Evolutionary conservation across 2,113 vertebrate genomes (phyloP), one percentile per base, ranked within the genome.

Genomic region (Labrus mixtus): DNA sequence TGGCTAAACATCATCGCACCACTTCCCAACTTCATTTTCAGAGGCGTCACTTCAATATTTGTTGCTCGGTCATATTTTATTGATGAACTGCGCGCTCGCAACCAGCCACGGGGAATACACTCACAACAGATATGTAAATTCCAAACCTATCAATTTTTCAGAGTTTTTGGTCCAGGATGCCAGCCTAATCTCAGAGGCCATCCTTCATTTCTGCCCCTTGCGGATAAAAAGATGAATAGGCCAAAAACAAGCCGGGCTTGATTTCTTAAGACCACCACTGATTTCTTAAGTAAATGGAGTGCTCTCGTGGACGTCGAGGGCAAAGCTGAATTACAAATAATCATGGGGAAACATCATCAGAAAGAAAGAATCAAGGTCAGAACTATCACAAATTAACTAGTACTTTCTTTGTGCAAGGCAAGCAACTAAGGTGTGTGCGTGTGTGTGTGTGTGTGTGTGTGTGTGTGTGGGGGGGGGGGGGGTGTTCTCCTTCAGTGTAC

Each of bases 291-390:
- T 67, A 83, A 83, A 84, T 79, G 66, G 74, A 85, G 53, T 63
- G 46, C 61, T 80, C 70, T 60, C 59, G 43, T 6, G 79, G 66
- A 59, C 9, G 65, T 75, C 73, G 68, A 90, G 88, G 89, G 68
- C 85, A 78, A 69, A 83, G 81, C 81, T 74, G 85, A 84, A 89
- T 89, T 86, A 72, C 71, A 88, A 87, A 91, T 89, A 90, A 88
- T 89, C 68, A 82, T 54, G 75, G 55, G 76, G 80, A 81, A 82
- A 85, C 72, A 73, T 86, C 76, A 78, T 85, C 62, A 79, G 62
- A 82, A 6, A 1, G 33, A 86, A 58, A 84, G 55, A 73, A 79
- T 83, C 89, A 91, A 92, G 91, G 87, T 89, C 89, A 87, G 59
- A 76, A 73, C 79, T 74, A 78, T 85, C 66, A 89, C 63, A 46